phyloP scores from a whole-genome alignment of 2,113 vertebrate genomes.

The Rhinolophus ferrumequinum region DNA sequence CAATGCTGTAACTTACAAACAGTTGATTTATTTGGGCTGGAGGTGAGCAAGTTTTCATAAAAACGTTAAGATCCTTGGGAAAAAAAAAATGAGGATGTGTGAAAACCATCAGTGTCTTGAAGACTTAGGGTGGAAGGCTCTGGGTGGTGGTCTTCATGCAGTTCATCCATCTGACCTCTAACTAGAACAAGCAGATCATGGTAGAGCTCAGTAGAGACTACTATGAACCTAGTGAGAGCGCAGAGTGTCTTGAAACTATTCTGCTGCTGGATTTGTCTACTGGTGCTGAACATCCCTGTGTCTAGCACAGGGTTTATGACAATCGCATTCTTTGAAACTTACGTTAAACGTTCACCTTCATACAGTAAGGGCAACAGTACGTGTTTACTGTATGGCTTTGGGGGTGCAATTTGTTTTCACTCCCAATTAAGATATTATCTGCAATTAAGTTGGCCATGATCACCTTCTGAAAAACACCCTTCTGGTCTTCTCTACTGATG shows the following conservation, averaged over 20 bases:
- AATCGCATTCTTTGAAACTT: background rate
- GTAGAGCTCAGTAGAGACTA: background rate
- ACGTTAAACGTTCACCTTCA: background rate
- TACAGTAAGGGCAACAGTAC: background rate
- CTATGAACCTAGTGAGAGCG: fast-evolving
- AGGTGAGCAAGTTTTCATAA: background rate
- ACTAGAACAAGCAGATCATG: background rate
- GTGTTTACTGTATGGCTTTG: background rate
- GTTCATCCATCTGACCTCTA: background rate
- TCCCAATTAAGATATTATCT: background rate
- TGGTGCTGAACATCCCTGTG: background rate
- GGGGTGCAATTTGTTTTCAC: background rate
- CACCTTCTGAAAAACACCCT: background rate
- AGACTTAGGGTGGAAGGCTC: background rate
- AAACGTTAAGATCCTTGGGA: background rate
- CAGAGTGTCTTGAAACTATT: background rate
- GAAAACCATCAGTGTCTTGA: background rate
- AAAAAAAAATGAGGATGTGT: background rate
- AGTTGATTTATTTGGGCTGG: background rate
- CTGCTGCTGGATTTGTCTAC: background rate
- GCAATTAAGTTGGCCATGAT: background rate
- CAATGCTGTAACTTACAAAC: background rate
- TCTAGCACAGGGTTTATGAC: background rate
- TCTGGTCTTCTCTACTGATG: background rate
- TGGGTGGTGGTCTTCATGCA: background rate